Evolutionary conservation across 2,888 invertebrate species (phyloP), one percentile per base, ranked within the genome.

Genomic region (Anticlea derivata): DNA sequence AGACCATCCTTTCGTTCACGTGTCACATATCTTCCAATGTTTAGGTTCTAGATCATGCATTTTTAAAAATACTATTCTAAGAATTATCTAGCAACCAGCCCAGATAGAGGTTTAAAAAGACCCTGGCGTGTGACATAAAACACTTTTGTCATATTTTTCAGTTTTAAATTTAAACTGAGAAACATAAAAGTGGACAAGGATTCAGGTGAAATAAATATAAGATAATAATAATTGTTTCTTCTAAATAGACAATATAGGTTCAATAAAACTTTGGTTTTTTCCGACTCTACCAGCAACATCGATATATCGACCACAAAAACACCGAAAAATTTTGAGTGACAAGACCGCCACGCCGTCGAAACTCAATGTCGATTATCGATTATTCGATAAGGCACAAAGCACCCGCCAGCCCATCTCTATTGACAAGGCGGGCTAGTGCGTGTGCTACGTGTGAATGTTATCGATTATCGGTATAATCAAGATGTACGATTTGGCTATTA

Each of bases 381-480:
- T 83, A 80, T 71, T 78, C 78, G 87, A 82, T 82, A 83, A 70
- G 70, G 72, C 75, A 85, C 87, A 87, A 87, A 86, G 87, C 84
- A 77, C 76, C 83, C 85, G 85, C 83, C 83, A 70, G 70, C 78
- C 78, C 81, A 82, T 78, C 83, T 78, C 83, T 86, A 86, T 80
- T 82, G 85, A 86, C 86, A 84, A 73, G 78, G 53, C 60, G 74
- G 75, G 73, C 70, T 49, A 70, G 82, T 83, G 86, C 88, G 89
- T 89, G 89, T 87, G 87, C 87, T 83, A 87, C 79, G 89, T 89
- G 89, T 88, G 89, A 89, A 89, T 88, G 83, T 79, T 88, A 88
- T 90, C 89, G 82, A 84, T 77, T 73, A 86, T 86, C 86, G 82
- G 86, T 80, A 84, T 75, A 74, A 86, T 86, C 86, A 82, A 82